phyloP scores from a whole-genome alignment of 2,113 vertebrate genomes.

The Oryzias woworae region DNA sequence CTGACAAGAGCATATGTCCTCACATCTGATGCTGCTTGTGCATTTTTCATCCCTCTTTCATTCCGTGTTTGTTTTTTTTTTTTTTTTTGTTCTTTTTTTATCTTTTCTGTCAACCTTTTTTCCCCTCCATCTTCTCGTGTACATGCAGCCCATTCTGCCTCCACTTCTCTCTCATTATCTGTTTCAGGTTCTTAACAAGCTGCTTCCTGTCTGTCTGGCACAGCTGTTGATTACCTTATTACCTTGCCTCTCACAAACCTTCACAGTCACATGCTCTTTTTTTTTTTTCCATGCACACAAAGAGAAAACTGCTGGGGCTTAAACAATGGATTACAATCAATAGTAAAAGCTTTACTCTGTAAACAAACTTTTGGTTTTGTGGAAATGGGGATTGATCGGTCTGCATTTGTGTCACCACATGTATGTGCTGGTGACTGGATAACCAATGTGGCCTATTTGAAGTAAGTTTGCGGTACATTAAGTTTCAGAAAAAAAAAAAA shows the following conservation, averaged over 20 bases:
- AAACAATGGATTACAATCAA: conserved; percentile 41
- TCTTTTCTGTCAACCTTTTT: conserved; percentile 30
- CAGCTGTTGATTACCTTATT: conserved; percentile 77
- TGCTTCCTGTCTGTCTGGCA: conserved; percentile 70
- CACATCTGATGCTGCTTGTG: conserved; percentile 27
- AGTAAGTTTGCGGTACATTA: not conserved
- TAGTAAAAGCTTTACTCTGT: conserved; percentile 26
- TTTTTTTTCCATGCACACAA: conserved; percentile 1
- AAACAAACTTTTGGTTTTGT: conserved; percentile 22
- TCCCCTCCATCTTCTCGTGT: conserved; percentile 33
- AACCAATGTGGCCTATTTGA: not conserved
- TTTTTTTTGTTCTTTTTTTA: not conserved
- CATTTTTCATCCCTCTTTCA: conserved; percentile 11
- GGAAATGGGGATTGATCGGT: conserved; percentile 9
- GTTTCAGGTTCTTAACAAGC: conserved; percentile 68
- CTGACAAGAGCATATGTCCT: conserved; percentile 60
- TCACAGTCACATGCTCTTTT: conserved; percentile 9
- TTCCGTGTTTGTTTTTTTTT: not conserved
- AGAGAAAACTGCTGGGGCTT: conserved; percentile 14
- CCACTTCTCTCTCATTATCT: conserved; percentile 57
- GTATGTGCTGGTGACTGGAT: not conserved
- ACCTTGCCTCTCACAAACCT: conserved; percentile 41
- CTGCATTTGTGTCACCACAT: not conserved
- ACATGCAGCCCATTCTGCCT: conserved; percentile 27
- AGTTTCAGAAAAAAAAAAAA: not conserved